A percentile compares a stretch with the other conserved stretches of the same genome.
Conservation (phyloP, 2,888 invertebrate genomes). For the Caenorhabditis wallacei region DNA sequence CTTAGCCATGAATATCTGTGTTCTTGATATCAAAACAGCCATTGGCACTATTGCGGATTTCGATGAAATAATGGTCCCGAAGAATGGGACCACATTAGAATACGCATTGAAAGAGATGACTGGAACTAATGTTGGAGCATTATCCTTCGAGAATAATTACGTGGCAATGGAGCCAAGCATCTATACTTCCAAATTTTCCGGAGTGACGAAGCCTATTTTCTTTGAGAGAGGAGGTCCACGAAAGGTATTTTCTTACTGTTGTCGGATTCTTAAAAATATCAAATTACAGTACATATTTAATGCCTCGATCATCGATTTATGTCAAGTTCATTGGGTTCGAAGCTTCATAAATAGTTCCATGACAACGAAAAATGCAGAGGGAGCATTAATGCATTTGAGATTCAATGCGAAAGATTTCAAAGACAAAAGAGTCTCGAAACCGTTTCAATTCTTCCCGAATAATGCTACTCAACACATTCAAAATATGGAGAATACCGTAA, state of each 20-base stretch:
- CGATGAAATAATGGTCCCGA: slow-evolving; percentile 66
- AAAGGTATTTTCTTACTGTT: neutral
- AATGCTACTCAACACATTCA: neutral
- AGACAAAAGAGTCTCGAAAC: neutral
- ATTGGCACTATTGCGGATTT: slow-evolving; percentile 67
- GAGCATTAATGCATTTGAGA: slow-evolving; percentile 33
- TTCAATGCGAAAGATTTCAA: slow-evolving; percentile 17
- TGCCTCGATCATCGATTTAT: slow-evolving; percentile 28
- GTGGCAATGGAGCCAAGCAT: slow-evolving; percentile 41
- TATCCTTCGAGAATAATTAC: slow-evolving; percentile 26
- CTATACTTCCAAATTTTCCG: slow-evolving; percentile 22
- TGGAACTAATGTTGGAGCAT: slow-evolving; percentile 26
- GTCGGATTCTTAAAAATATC: neutral
- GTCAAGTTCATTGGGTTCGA: slow-evolving; percentile 40
- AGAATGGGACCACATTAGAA: slow-evolving; percentile 20
- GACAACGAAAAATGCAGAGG: slow-evolving; percentile 11
- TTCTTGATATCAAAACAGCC: slow-evolving; percentile 54
- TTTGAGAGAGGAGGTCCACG: slow-evolving; percentile 26
- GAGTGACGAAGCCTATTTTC: slow-evolving; percentile 17
- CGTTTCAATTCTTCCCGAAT: slow-evolving; percentile 29
- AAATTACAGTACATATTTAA: slow-evolving; percentile 39
- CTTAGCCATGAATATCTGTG: slow-evolving; percentile 70
- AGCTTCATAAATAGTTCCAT: slow-evolving; percentile 24
- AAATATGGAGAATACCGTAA: slow-evolving; percentile 8
- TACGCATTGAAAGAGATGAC: slow-evolving; percentile 24